Base-by-base conservation (phyloP, 2,797 vertebrate genomes). In the Psittacula derbiana region DNA sequence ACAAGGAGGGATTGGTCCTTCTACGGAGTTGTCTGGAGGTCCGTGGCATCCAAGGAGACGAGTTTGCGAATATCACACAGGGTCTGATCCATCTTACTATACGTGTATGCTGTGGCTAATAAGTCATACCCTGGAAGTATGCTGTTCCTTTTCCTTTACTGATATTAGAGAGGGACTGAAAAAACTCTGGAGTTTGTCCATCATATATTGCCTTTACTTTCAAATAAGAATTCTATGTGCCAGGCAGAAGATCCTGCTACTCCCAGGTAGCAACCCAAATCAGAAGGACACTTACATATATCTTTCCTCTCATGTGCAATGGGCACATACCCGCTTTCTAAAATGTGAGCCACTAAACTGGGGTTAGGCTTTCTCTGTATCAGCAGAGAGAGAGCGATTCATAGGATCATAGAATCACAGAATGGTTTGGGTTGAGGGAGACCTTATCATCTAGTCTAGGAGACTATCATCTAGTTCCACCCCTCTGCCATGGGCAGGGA, bases 261-360 rank as follows among this genome's bases (percentile, higher is more conserved):
- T 15, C 8, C 8, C 30, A 18, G 25, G 19, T 8, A 21, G 55
- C 31, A 33, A 66, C 11, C 13, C 23, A 49, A 50, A 17, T 40
- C 18, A 12, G 40, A 50, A 20, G n/a, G 30, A 16, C 24, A 0
- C 50, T 40, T 25, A 5, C 3, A 1, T 25, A 5, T 3, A 1
- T 47, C 3, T 46, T 19, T 44, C 15, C 19, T n/a, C 36, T 19
- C 30, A 30, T 16, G 3, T n/a, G 46, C 25, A 8, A 0, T 12
- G 52, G 31, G 18, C 44, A 33, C 0, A 0, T 5, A 17, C 17
- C 36, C 10, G 0, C 14, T 24, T 70, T 41, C 36, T 78, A 28
- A 31, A 31, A 72, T 11, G 28, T 3, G 7, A 86, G 24, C 50
- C 44, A 1, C 36, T 5, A 14, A 40, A 20, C 6, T 11, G 5